Evolutionary conservation across 1,140 invertebrate species (phyloP).

Genomic region (Eueides isabella): DNA sequence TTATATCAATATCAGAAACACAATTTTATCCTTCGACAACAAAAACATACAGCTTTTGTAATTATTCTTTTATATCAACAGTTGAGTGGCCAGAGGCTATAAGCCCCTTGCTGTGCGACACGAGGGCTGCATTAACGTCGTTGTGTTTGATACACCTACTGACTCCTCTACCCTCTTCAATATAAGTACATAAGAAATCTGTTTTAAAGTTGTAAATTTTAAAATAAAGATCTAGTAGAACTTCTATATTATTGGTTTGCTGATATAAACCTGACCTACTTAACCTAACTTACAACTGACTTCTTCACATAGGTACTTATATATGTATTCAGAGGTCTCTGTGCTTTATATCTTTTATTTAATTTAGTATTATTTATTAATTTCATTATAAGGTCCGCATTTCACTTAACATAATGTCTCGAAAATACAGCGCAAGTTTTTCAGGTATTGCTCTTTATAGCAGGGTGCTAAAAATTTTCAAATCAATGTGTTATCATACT

Average conservation of each 20-base stretch:
- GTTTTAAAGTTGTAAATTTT: not conserved
- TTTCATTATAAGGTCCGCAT: too few relatives aligned
- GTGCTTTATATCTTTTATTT: too few relatives aligned
- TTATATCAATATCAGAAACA: slow-evolving; percentile 32
- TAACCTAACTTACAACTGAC: not conserved
- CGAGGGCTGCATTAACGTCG: slow-evolving; percentile 58
- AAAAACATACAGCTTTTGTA: slow-evolving; percentile 35
- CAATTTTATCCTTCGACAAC: slow-evolving; percentile 20
- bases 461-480: too few relatives aligned
- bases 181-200: slow-evolving; percentile 15
- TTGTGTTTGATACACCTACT: slow-evolving; percentile 49
- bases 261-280: not conserved
- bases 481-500: too few relatives aligned
- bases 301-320: not conserved
- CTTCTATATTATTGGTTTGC: too few relatives aligned
- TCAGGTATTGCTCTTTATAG: too few relatives aligned
- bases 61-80: slow-evolving; percentile 55
- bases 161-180: slow-evolving; percentile 29
- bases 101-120: slow-evolving; percentile 62
- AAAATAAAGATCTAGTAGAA: not conserved
- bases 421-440: too few relatives aligned
- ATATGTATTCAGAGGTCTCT: too few relatives aligned
- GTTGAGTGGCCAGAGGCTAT: slow-evolving; percentile 62
- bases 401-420: too few relatives aligned
- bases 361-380: too few relatives aligned